Base-by-base conservation (phyloP, 2,113 vertebrate species). In the Etia nguti region DNA sequence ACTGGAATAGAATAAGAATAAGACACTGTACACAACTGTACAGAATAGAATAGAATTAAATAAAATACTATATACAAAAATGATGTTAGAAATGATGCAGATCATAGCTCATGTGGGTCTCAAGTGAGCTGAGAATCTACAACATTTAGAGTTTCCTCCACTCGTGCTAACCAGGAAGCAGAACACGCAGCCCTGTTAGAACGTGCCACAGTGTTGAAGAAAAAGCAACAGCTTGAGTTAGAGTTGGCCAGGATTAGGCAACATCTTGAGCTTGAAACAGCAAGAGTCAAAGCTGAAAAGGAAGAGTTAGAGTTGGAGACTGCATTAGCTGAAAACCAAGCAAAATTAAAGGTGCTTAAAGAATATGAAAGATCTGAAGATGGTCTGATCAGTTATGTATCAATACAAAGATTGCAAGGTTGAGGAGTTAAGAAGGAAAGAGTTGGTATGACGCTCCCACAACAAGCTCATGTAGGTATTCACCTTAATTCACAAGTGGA, bases 231-330 rank as follows among this genome's bases (percentile, higher is more conserved):
- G 18, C 15, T 60, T 34, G 0, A 31, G 57, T 60, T 34, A 18
- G 15, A 34, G 0, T 60, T 60, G 29, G 29, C 15, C 57, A 60
- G 57, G 57, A 60, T 60, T 31, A 31, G 9, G 57, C 57, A 60
- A 60, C 16, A 60, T 4, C 29, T 60, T 60, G 57, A 60, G 57
- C 57, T 60, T 60, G 57, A 60, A 60, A 60, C 16, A 34, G 29
- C 29, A 34, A 60, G 57, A 60, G 29, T 60, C 57, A 6, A 60
- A 60, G 57, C 0, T 4, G 16, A 60, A 60, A 60, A 20, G 57
- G 0, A 60, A 20, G 57, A 60, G 0, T 60, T 60, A 20, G 57
- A 60, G 9, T 16, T 34, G 29, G 3, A 34, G 3, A 10, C 16
- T 60, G 29, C 16, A 34, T 60, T 60, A 60, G 29, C 57, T 20